Evolutionary conservation across 2,888 invertebrate genomes (phyloP), one percentile per base, ranked within the genome.

Genomic region (Iselma pallidipennis): DNA sequence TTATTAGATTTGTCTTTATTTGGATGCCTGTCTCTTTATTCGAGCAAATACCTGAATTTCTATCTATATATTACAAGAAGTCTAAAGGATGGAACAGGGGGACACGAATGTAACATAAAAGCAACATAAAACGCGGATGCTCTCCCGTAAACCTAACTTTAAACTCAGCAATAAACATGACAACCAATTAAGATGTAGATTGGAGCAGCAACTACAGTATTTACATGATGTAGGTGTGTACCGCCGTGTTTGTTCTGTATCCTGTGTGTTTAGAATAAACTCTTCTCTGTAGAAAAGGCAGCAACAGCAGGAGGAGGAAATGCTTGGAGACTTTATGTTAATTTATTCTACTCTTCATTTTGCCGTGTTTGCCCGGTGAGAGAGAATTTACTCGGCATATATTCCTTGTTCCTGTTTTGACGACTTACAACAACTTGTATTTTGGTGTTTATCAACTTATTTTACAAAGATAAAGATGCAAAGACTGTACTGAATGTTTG

Each of bases 121-220:
- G 45, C 53, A 45, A 55, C 62, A 57, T 66, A 66, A 65, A 65
- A 65, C 64, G 59, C 57, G 59, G 65, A 62, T 59, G 66, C 67
- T 68, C 52, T 64, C 66, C 69, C 59, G 66, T 71, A 68, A 71
- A 74, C 66, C 66, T 65, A 74, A 76, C 70, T 74, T 75, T 74
- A 77, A 79, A 78, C 76, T 76, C 73, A 57, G 77, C 77, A 80
- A 80, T 80, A 80, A 81, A 81, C 80, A 80, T 80, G 81, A 81
- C 81, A 81, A 79, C 78, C 80, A 81, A 81, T 81, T 81, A 81
- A 81, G 81, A 81, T 81, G 81, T 80, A 81, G 80, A 81, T 81
- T 81, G 79, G 78, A 77, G 76, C 7, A 37, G 16, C 74, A 77
- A 76, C 76, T 76, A 72, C 74, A 71, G 77, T 78, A 80, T 80